These are phyloP conservation scores for Scaptomyza montana DNA, from an alignment of 1,140 invertebrate species.

Conservation along the genomic window DNA sequence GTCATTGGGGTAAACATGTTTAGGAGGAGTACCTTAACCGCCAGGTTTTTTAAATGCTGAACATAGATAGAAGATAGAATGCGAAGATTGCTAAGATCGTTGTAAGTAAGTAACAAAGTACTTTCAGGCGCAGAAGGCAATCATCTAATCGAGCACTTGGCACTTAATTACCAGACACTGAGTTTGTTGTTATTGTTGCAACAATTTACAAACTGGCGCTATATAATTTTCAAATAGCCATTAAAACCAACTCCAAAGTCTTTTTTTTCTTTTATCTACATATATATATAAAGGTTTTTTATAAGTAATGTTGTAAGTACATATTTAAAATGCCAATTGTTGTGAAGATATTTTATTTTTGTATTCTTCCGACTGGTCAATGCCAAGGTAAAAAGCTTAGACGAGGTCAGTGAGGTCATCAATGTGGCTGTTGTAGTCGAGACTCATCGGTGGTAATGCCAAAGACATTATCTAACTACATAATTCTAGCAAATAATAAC, in stretches of 20 bases:
- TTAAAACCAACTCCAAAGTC: slow-evolving; percentile 39
- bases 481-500: slow-evolving; percentile 46
- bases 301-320: slow-evolving; percentile 31
- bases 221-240: slow-evolving; percentile 51
- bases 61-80: slow-evolving; percentile 36
- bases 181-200: slow-evolving; percentile 28
- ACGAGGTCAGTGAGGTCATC: slow-evolving; percentile 75
- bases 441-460: slow-evolving; percentile 20
- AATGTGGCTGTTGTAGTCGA: slow-evolving; percentile 1
- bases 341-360: slow-evolving; percentile 17
- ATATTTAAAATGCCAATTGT: slow-evolving; percentile 25
- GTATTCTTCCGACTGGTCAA: slow-evolving; percentile 31
- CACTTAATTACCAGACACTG: slow-evolving; percentile 63
- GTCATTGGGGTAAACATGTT: slow-evolving; percentile 36
- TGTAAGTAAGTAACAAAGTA: slow-evolving; percentile 18
- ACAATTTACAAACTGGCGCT: slow-evolving; percentile 46
- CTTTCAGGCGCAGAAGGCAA: slow-evolving; percentile 49
- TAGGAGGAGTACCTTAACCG: slow-evolving; percentile 8
- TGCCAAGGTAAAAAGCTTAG: slow-evolving; percentile 55
- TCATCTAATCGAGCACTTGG: slow-evolving; percentile 70
- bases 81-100: slow-evolving; percentile 46
- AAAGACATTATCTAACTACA: slow-evolving; percentile 41
- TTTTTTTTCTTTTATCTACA: too few relatives aligned
- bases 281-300: too few relatives aligned
- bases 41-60: slow-evolving; percentile 30